Percentiles rank a stretch among this genome's conserved stretches.
phyloP scores from a whole-genome alignment of 2,113 vertebrate species.

The Sterrhoptilus dennistouni region DNA sequence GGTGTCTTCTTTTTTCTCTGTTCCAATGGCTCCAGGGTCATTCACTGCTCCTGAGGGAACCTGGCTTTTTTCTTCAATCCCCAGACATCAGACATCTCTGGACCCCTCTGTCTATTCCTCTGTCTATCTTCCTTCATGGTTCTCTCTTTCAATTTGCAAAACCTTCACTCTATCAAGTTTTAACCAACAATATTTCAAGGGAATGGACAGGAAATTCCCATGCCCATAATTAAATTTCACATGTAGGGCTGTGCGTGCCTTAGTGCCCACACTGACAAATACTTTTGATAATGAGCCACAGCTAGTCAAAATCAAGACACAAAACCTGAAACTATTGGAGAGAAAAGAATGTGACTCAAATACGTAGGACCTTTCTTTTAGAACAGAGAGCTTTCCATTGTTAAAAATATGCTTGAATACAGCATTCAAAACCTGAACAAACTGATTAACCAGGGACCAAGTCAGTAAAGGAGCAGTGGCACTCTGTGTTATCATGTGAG shows the following conservation, averaged over 20 bases:
- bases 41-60: conserved; percentile 36
- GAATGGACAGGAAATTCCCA: conserved; percentile 56
- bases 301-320: conserved; percentile 59
- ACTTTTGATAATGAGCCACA: conserved; percentile 52
- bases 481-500: conserved; percentile 28
- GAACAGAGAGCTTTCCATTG: conserved; percentile 59
- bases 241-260: conserved; percentile 34
- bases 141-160: conserved; percentile 64
- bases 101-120: conserved; percentile 44
- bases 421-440: conserved; percentile 67
- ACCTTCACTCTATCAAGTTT: conserved; percentile 55
- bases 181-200: conserved; percentile 56
- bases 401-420: conserved; percentile 63
- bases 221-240: conserved; percentile 63
- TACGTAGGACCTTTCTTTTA: conserved; percentile 54
- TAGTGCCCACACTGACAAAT: conserved; percentile 37
- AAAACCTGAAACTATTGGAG: conserved; percentile 45
- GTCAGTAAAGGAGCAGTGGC: conserved; percentile 28
- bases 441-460: conserved; percentile 59
- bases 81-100: conserved; percentile 47
- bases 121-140: conserved; percentile 53
- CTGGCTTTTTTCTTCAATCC: conserved; percentile 34
- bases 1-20: conserved; percentile 30
- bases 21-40: conserved; percentile 28
- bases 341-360: conserved; percentile 60